These are phyloP conservation scores for Augiades crinisus DNA, from an alignment of 2,888 invertebrate genomes.

Conservation along the genomic window DNA sequence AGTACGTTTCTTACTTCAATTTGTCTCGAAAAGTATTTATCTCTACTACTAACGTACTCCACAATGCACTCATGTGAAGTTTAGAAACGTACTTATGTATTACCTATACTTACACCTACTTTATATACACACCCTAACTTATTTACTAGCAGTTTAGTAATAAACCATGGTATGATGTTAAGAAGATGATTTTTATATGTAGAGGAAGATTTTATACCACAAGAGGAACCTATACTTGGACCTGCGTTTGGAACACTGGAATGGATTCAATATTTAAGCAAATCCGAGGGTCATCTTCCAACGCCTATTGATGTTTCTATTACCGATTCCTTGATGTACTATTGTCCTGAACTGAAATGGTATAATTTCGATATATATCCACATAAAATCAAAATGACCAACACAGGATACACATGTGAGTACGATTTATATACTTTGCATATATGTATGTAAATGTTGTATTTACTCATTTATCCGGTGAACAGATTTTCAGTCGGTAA, in stretches of 20 bases:
- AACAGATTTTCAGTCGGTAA: too few species aligned
- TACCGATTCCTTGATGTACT: slow-evolving; percentile 55
- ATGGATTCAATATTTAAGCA: slow-evolving; percentile 59
- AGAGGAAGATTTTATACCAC: slow-evolving; percentile 41
- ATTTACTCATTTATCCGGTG: too few species aligned
- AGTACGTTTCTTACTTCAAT: too few species aligned
- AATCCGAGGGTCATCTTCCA: slow-evolving; percentile 57
- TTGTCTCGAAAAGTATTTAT: too few species aligned
- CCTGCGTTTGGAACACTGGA: slow-evolving; percentile 54
- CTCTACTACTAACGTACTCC: too few species aligned
- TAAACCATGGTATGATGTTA: neutral
- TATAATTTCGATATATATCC: slow-evolving; percentile 81
- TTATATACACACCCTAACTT: too few species aligned
- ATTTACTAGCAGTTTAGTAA: too few species aligned
- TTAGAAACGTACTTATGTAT: too few species aligned
- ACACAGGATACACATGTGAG: slow-evolving; percentile 85
- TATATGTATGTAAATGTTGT: too few species aligned
- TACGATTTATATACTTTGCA: slow-evolving; percentile 8
- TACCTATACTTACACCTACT: too few species aligned
- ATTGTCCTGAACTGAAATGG: slow-evolving; percentile 78
- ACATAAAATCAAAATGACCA: slow-evolving; percentile 84
- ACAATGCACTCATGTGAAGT: too few species aligned
- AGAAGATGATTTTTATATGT: neutral
- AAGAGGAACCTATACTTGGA: slow-evolving; percentile 36
- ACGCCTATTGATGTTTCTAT: slow-evolving; percentile 66